phyloP scores from a whole-genome alignment of 2,113 vertebrate species.

The Cyanistes caeruleus region DNA sequence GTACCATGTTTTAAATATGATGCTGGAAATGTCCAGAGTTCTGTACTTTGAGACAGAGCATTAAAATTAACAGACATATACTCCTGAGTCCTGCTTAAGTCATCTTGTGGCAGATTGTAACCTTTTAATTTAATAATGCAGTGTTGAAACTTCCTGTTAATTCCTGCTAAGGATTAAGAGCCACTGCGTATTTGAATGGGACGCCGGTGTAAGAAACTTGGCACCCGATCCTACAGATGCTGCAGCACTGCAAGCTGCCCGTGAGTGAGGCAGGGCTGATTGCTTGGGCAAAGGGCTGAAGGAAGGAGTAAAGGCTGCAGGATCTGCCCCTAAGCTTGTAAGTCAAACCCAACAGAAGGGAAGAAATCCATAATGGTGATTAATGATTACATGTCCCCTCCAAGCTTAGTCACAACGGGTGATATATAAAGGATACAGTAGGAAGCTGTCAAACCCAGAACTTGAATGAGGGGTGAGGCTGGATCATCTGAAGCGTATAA shows the following conservation, averaged over 20 bases:
- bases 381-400: slow-evolving; percentile 35
- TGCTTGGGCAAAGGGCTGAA: background rate
- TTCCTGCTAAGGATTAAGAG: background rate
- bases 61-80: slow-evolving; percentile 66
- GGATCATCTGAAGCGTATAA: background rate
- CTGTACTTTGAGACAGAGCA: slow-evolving; percentile 38
- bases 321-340: background rate
- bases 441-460: slow-evolving; percentile 37
- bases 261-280: background rate
- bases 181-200: background rate
- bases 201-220: background rate
- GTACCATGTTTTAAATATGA: slow-evolving; percentile 68
- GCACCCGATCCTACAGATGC: fast-evolving
- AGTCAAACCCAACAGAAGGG: slow-evolving; percentile 2
- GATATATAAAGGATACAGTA: slow-evolving; percentile 47
- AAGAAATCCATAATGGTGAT: slow-evolving; percentile 50
- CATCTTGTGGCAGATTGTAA: slow-evolving; percentile 36
- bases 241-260: background rate
- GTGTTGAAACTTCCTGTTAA: slow-evolving; percentile 32
- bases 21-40: slow-evolving; percentile 42
- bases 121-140: slow-evolving; percentile 65
- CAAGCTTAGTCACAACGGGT: slow-evolving; percentile 46
- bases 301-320: slow-evolving; percentile 20
- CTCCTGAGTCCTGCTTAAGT: slow-evolving; percentile 33
- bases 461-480: background rate